Evolutionary conservation across 2,797 vertebrate species (phyloP), one percentile per base, ranked within the genome.

Genomic region (Poecile montanus): DNA sequence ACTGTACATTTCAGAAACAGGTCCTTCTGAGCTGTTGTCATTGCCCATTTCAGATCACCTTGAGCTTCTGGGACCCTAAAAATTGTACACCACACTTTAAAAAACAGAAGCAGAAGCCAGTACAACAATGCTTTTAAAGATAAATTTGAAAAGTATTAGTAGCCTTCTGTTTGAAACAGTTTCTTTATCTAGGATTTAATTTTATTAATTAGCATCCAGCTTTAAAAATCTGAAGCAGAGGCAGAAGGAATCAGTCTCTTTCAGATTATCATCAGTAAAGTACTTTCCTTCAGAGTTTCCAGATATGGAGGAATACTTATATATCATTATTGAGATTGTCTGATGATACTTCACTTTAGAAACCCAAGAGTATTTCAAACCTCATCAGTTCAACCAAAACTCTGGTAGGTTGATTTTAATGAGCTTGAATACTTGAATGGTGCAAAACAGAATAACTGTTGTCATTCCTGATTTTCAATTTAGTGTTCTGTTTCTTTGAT

Each of bases 181-280:
- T 96, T 78, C 51, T 96, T 96, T 91, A 94, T 57, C 19, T 8
- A 66, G 77, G 75, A 88, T 95, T 87, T 96, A 87, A 84, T 95
- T 83, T 91, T 76, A 88, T 94, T 94, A 95, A 96, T 95, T 94
- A 74, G 18, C 26, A 63, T 90, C 61, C 66, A 92, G 73, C 66
- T 96, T 91, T 85, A 93, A 93, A 94, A 96, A 83, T 67, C 57
- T 73, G 72, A 93, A 74, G 27, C 42, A 68, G 57, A 92, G 70
- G 68, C 75, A 95, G 63, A 94, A 75, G 48, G n/a, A 75, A 90
- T 93, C 70, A 79, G 30, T 44, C 20, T 47, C 47, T 94, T 96
- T 95, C 32, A 45, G 85, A 93, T 42, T 95, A 48, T 63, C 66
- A 92, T 79, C 54, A 71, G 19, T 32, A 47, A 93, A 96, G 47